phyloP scores from a whole-genome alignment of 1,140 invertebrate genomes.

The Zaprionus nigranus region DNA sequence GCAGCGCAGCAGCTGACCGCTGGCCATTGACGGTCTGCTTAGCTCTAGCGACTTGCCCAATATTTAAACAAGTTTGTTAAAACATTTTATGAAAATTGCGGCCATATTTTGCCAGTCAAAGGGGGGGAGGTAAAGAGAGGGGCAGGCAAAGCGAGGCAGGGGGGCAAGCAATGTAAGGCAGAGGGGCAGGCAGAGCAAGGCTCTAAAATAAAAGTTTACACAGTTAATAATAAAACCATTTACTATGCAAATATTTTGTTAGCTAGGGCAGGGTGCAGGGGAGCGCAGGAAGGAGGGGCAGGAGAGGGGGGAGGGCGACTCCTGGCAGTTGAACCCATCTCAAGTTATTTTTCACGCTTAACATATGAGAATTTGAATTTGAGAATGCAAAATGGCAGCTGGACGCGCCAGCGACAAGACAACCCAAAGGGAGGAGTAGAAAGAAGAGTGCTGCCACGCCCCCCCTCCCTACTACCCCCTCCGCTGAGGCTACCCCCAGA shows the following conservation, averaged over 20 bases:
- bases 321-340: slow-evolving; percentile 35
- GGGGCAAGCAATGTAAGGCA: neutral
- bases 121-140: slow-evolving; percentile 8
- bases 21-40: slow-evolving; percentile 32
- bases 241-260: slow-evolving; percentile 80
- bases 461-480: too few relatives aligned
- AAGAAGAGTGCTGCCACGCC: slow-evolving; percentile 1
- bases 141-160: neutral
- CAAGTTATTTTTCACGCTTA: slow-evolving; percentile 73
- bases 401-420: slow-evolving; percentile 31
- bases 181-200: slow-evolving; percentile 4
- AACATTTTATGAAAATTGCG: slow-evolving; percentile 71
- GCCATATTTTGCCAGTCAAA: slow-evolving; percentile 3
- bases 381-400: slow-evolving; percentile 49
- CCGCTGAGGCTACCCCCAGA: neutral
- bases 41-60: slow-evolving; percentile 57
- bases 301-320: neutral
- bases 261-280: neutral
- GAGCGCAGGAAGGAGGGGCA: neutral
- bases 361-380: slow-evolving; percentile 69
- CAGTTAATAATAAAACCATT: slow-evolving; percentile 82
- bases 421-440: slow-evolving; percentile 26
- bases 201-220: slow-evolving; percentile 65
- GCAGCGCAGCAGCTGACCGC: slow-evolving; percentile 35
- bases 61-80: slow-evolving; percentile 78